Evolutionary conservation across 2,797 vertebrate genomes (phyloP).

Genomic region (Tympanoctomys barrerae): DNA sequence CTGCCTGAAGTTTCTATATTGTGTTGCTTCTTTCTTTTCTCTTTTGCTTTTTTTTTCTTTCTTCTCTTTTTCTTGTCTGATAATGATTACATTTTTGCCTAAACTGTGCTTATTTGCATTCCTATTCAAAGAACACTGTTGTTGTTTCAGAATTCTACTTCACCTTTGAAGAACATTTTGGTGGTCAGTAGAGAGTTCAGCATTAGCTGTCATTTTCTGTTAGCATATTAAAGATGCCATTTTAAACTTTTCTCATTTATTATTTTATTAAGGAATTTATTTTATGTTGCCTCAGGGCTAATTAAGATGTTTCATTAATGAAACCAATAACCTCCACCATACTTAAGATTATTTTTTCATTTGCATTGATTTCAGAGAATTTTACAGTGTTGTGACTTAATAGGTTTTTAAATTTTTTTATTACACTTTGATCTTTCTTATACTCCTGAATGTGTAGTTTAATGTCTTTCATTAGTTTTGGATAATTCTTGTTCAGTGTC

Average conservation of each 20-base stretch:
- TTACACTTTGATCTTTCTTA: neutral
- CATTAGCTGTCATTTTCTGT: neutral
- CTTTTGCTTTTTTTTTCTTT: neutral
- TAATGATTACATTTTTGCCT: neutral
- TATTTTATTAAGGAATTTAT: neutral
- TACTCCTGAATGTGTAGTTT: neutral
- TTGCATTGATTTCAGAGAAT: constrained; percentile 31
- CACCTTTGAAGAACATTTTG: neutral
- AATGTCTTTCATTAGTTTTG: constrained; percentile 3
- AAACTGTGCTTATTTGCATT: constrained; percentile 1
- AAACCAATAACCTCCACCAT: neutral
- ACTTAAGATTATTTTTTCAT: neutral
- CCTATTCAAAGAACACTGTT: constrained; percentile 5
- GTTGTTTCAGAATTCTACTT: neutral
- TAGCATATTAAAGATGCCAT: neutral
- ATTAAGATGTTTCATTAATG: constrained; percentile 9
- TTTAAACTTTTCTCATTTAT: neutral
- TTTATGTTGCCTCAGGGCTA: constrained; percentile 16
- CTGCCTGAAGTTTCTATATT: neutral
- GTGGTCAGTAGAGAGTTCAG: neutral
- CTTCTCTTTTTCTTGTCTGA: neutral
- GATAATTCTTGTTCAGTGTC: neutral
- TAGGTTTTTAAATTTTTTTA: neutral
- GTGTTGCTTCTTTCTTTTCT: neutral
- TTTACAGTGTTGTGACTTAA: neutral